phyloP scores from a whole-genome alignment of 2,888 invertebrate genomes.

The Xestia rhomboidea region DNA sequence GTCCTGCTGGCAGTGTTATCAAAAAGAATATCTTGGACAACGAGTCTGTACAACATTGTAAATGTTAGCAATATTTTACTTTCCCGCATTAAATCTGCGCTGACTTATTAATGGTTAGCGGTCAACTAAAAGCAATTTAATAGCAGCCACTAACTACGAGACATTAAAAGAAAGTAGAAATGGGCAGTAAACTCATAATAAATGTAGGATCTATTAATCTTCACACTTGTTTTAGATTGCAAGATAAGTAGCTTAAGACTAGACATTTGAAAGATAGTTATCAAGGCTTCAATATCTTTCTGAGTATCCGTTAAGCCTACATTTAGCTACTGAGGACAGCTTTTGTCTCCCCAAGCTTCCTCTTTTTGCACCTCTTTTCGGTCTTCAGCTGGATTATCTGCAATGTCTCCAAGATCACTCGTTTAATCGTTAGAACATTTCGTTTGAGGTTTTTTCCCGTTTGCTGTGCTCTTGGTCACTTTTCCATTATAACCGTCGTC shows the following conservation, averaged over 20 bases:
- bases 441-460: not conserved
- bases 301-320: not conserved
- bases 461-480: not conserved
- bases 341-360: not conserved
- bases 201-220: conserved; percentile 50
- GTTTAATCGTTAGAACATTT: not conserved
- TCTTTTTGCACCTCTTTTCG: not conserved
- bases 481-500: not conserved
- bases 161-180: conserved; percentile 65
- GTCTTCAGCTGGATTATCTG: conserved; percentile 1
- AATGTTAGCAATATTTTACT: conserved; percentile 59
- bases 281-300: conserved; percentile 18
- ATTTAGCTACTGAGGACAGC: not conserved
- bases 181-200: conserved; percentile 48
- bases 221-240: conserved; percentile 13
- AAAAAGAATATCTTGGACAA: conserved; percentile 44
- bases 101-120: conserved; percentile 63
- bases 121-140: conserved; percentile 67
- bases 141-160: conserved; percentile 60
- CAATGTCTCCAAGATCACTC: not conserved
- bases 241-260: conserved; percentile 25
- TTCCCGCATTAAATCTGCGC: conserved; percentile 63
- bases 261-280: not conserved
- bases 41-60: conserved; percentile 44
- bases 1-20: conserved; percentile 8